Percentiles rank a stretch among this genome's conserved stretches.
Evolutionary conservation across 1,140 invertebrate genomes (phyloP).

Genomic region (Leptinotarsa texana): DNA sequence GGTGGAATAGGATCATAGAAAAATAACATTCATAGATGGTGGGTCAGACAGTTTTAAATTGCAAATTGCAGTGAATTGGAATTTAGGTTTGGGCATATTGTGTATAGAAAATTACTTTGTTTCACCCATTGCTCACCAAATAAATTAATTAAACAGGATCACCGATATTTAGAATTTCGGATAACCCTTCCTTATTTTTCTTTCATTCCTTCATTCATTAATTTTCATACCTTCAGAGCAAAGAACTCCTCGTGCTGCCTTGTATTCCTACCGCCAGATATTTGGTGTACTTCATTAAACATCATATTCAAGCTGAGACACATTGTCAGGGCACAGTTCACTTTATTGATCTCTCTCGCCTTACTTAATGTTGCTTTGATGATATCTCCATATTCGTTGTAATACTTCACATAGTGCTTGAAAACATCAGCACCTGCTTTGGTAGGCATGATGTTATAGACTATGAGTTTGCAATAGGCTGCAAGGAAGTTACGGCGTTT

Average conservation of each 20-base stretch:
- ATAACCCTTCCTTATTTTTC: slow-evolving; percentile 7
- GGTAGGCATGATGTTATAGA: slow-evolving; percentile 95
- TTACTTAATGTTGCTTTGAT: slow-evolving; percentile 97
- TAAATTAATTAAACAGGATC: background rate
- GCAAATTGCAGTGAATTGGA: too few relatives aligned
- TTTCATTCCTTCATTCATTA: background rate
- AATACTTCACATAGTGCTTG: slow-evolving; percentile 97
- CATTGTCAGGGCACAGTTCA: slow-evolving; percentile 94
- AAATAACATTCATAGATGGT: too few relatives aligned
- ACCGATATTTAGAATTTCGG: background rate
- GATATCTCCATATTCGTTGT: slow-evolving; percentile 99
- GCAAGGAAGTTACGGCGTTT: slow-evolving; percentile 95
- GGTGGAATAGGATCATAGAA: too few relatives aligned
- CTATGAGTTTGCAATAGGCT: slow-evolving; percentile 95
- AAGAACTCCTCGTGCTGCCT: slow-evolving; percentile 79
- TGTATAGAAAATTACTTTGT: too few relatives aligned
- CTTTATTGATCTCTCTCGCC: slow-evolving; percentile 96
- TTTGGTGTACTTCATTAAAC: slow-evolving; percentile 69
- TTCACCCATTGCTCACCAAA: background rate
- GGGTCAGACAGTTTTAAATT: too few relatives aligned
- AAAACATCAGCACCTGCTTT: slow-evolving; percentile 92
- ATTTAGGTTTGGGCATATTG: too few relatives aligned
- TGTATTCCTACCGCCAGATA: slow-evolving; percentile 60
- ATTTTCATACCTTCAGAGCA: slow-evolving; percentile 71
- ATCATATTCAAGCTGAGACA: slow-evolving; percentile 86